Evolutionary conservation across 1,140 invertebrate species (phyloP).

Genomic region (Agrilus planipennis): DNA sequence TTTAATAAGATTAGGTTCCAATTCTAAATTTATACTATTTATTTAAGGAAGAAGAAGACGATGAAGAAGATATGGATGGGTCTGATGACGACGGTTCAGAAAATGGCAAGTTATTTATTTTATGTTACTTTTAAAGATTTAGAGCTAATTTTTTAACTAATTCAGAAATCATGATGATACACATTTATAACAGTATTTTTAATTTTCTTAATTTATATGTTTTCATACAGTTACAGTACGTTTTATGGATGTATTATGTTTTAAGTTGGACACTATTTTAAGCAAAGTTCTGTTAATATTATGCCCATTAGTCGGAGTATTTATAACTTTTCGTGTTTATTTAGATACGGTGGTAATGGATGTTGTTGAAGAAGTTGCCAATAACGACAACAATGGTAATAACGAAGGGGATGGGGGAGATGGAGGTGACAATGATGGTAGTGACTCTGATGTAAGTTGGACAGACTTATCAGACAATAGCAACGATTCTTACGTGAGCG

Average conservation of each 20-base stretch:
- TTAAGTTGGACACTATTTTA: not conserved
- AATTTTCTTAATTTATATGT: conserved; percentile 7
- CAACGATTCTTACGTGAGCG: conserved; percentile 8
- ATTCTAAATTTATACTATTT: conserved; percentile 36
- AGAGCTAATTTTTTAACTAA: not conserved
- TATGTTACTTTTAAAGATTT: not conserved
- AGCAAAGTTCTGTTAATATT: not conserved
- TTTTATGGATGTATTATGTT: not conserved
- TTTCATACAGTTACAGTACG: conserved; percentile 5
- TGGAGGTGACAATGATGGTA: conserved; percentile 19
- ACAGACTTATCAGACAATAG: conserved; percentile 11
- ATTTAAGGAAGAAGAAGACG: conserved; percentile 63
- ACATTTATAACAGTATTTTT: not conserved
- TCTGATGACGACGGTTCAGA: conserved; percentile 44
- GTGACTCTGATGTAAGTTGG: conserved; percentile 15
- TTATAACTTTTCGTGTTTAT: not conserved
- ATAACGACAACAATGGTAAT: conserved; percentile 42
- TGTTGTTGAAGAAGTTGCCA: conserved; percentile 11
- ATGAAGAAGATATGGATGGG: conserved; percentile 41
- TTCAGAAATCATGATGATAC: not conserved
- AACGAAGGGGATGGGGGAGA: conserved; percentile 32
- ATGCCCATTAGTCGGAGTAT: not conserved
- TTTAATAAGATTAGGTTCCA: too few species aligned
- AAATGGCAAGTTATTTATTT: conserved; percentile 26
- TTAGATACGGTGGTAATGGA: conserved; percentile 1